A percentile compares a stretch with the other conserved stretches of the same genome.
phyloP scores from a whole-genome alignment of 2,797 vertebrate species.

The Falco biarmicus region DNA sequence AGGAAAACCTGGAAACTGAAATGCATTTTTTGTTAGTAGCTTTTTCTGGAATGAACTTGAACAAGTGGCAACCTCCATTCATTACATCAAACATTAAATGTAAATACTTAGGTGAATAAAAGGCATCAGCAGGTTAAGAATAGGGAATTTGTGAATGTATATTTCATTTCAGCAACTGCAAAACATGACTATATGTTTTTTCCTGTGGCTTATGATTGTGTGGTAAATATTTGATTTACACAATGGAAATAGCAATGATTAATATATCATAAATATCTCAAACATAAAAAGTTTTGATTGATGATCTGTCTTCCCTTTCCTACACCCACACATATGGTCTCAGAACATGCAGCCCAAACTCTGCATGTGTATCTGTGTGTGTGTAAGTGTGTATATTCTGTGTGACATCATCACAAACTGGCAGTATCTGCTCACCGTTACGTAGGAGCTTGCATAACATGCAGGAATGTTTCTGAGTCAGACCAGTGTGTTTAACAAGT shows the following conservation, averaged over 20 bases:
- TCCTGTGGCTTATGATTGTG: background rate
- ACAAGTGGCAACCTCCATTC: background rate
- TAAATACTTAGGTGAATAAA: background rate
- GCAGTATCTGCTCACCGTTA: background rate
- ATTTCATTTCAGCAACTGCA: constrained; percentile 43
- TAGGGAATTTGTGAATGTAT: background rate
- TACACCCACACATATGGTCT: background rate
- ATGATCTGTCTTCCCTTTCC: background rate
- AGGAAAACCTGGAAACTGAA: background rate
- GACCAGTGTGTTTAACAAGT: background rate
- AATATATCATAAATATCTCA: background rate
- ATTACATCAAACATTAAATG: background rate
- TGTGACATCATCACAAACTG: background rate
- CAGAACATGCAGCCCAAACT: background rate
- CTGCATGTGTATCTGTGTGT: background rate
- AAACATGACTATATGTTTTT: background rate
- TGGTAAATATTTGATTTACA: constrained; percentile 27
- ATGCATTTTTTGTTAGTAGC: background rate
- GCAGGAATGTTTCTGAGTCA: background rate
- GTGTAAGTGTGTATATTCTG: background rate
- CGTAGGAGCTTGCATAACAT: background rate
- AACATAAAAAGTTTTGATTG: background rate
- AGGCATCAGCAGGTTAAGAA: background rate
- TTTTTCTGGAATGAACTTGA: background rate
- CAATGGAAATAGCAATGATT: background rate